Conservation (phyloP, 2,113 vertebrate species). For the Terrapene triunguis region DNA sequence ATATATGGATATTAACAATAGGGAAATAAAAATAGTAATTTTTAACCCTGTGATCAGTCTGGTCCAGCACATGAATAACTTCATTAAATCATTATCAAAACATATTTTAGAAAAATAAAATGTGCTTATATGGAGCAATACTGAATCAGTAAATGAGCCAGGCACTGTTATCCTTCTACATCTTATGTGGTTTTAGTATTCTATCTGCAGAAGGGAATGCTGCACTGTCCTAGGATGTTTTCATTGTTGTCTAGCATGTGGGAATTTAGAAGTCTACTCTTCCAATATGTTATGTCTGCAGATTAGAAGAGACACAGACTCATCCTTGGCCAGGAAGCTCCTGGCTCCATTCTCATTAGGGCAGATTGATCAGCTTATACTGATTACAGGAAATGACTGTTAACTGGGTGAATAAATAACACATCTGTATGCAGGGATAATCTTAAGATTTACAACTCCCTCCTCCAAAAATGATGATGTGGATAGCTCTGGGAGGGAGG, state of each 20-base stretch:
- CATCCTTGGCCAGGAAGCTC: constrained; percentile 72
- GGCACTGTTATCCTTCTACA: background rate
- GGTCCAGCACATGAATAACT: constrained; percentile 9
- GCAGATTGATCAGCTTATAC: constrained; percentile 78
- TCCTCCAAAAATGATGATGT: background rate
- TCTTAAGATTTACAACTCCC: constrained; percentile 53
- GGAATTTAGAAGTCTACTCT: constrained; percentile 42
- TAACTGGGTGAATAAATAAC: constrained; percentile 77
- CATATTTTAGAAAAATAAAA: background rate
- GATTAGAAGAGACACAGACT: constrained; percentile 66
- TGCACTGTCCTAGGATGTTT: background rate
- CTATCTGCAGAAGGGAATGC: constrained; percentile 1
- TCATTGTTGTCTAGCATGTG: background rate
- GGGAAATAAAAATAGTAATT: constrained; percentile 46
- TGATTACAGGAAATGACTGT: constrained; percentile 81
- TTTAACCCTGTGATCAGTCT: constrained; percentile 16
- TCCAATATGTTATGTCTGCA: constrained; percentile 61
- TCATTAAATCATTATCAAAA: constrained; percentile 30
- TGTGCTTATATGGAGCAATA: background rate
- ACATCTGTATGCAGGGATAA: constrained; percentile 61
- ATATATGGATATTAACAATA: constrained; percentile 40
- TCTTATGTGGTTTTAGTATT: background rate
- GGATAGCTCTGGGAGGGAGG: constrained; percentile 22
- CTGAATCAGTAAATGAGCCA: constrained; percentile 1
- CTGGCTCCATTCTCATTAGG: constrained; percentile 77